Percentiles rank a stretch among this genome's conserved stretches.
phyloP scores from a whole-genome alignment of 2,888 invertebrate species.

The Cecidostiba fungosa region DNA sequence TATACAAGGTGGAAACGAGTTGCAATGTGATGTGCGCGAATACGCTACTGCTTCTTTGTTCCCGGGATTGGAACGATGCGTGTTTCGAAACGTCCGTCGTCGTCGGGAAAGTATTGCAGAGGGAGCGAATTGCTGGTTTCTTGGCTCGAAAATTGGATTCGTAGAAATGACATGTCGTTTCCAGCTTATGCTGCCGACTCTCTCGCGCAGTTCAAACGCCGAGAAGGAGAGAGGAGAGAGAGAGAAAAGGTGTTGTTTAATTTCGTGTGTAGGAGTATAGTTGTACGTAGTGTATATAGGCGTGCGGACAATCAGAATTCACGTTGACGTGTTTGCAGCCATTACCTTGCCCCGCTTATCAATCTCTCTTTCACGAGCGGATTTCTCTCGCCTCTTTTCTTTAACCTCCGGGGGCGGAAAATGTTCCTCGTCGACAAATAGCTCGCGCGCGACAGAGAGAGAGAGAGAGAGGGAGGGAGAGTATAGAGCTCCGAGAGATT shows the following conservation, averaged over 20 bases:
- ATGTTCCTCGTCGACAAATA: background rate
- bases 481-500: background rate
- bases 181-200: background rate
- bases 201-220: background rate
- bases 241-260: background rate
- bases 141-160: constrained; percentile 9
- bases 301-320: no score
- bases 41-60: background rate
- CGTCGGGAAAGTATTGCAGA: background rate
- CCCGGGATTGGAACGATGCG: background rate
- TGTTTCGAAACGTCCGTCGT: background rate
- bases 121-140: background rate
- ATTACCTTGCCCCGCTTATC: background rate
- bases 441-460: background rate
- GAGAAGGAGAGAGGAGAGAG: no score
- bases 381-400: background rate
- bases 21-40: no score
- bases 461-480: background rate
- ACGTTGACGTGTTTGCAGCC: background rate
- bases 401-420: background rate
- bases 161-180: constrained; percentile 13
- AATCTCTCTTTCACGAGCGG: background rate
- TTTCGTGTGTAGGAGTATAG: background rate
- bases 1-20: background rate
- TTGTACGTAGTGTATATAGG: no score